Evolutionary conservation across 2,113 vertebrate genomes (phyloP).

Genomic region (Pituophis catenifer): DNA sequence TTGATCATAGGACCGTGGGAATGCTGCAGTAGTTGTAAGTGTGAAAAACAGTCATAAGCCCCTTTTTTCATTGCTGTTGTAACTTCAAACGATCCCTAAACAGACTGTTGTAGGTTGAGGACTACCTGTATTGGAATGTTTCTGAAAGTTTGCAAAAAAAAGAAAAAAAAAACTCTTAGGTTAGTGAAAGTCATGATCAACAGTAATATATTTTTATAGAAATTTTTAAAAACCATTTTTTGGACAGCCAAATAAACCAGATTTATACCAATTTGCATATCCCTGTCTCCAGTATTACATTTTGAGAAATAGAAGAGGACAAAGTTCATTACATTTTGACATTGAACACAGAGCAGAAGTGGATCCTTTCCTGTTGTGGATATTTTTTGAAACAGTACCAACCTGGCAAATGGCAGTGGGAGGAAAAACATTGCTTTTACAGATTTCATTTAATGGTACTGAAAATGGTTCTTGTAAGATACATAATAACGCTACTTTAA

Average conservation of each 20-base stretch:
- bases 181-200: not conserved
- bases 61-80: not conserved
- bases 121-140: not conserved
- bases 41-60: not conserved
- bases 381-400: not conserved
- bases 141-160: not conserved
- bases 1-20: not conserved
- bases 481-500: conserved; percentile 33
- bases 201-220: not conserved
- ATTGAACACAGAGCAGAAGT: not conserved
- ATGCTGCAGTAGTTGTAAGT: not conserved
- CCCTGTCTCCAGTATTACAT: not conserved
- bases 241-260: not conserved
- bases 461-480: not conserved
- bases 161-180: not conserved
- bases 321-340: not conserved
- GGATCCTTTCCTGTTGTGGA: not conserved
- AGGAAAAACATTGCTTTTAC: not conserved
- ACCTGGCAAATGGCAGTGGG: not conserved
- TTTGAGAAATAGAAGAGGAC: not conserved
- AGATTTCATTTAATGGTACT: not conserved
- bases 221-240: not conserved
- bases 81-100: not conserved
- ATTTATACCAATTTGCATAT: not conserved
- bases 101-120: not conserved